These are phyloP conservation scores for Thripadectes ignobilis DNA, from an alignment of 2,797 vertebrate species.

Conservation along the genomic window DNA sequence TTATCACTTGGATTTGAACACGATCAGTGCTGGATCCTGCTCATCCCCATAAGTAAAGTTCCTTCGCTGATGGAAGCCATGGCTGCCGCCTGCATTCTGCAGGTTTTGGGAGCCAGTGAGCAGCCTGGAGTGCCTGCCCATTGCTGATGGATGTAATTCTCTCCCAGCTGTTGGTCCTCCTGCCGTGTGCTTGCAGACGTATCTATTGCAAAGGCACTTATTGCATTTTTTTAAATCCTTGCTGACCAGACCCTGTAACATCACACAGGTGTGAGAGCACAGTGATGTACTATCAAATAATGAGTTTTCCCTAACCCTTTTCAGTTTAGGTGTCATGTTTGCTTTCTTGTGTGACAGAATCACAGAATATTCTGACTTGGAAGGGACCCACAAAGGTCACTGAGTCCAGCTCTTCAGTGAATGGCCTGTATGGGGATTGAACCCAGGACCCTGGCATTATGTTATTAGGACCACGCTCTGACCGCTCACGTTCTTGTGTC, in stretches of 20 bases:
- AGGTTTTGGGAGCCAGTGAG: neutral
- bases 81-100: neutral
- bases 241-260: neutral
- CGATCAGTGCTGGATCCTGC: neutral
- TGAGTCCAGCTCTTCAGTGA: neutral
- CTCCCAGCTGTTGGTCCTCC: neutral
- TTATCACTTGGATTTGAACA: neutral
- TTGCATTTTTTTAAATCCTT: neutral
- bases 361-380: neutral
- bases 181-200: fast-evolving
- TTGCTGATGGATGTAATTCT: neutral
- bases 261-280: fast-evolving
- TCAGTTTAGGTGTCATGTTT: neutral
- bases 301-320: neutral
- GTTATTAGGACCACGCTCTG: neutral
- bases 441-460: neutral
- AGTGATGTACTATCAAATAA: neutral
- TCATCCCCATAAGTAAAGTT: neutral
- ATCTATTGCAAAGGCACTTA: neutral
- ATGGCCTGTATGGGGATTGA: neutral
- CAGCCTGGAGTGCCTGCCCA: neutral
- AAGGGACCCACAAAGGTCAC: neutral
- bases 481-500: neutral
- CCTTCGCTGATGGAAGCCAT: neutral
- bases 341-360: neutral